Evolutionary conservation across 2,888 invertebrate genomes (phyloP), one percentile per base, ranked within the genome.

Genomic region (Pheosia tremula): DNA sequence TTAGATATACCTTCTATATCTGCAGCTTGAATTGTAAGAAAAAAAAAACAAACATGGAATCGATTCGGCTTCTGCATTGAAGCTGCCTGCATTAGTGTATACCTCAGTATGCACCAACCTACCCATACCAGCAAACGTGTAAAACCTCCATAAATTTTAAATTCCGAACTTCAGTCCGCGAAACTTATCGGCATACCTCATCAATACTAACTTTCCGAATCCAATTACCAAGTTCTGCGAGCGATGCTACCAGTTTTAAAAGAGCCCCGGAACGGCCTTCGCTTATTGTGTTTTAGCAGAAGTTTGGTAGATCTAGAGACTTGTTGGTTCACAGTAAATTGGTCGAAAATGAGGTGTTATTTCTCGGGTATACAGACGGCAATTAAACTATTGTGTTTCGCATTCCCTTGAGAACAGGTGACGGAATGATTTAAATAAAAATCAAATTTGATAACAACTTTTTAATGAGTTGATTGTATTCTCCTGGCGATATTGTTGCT

Each of bases 151-250:
- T 66, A 72, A 76, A 76, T 65, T 65, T 63, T 62, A 56, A 58
- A 64, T 38, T 64, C 53, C 53, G 54, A 60, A 65, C 68, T 68
- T 62, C 62, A 61, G 59, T 58, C 60, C 58, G 0, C 59, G 56
- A 55, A 71, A 71, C 61, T 72, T 71, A 66, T 64, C 67, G 68
- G 57, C 74, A 63, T 56, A 65, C 66, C 65, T 72, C 72, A 75
- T 75, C 75, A 76, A 76, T 74, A 71, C 62, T 53, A 74, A 75
- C 71, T 74, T 76, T 74, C 64, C 63, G 71, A 74, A 75, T 74
- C 75, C 77, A 75, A 75, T 75, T 75, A 75, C 67, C 11, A 74
- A 76, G 77, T 75, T 76, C 63, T 50, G 59, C 58, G 69, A 67
- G 67, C 45, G 60, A 52, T 53, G 52, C 47, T 7, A 50, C 75